A percentile compares a stretch with the other conserved stretches of the same genome.
Conservation (phyloP, 53 echinoderm and acorn worm species). For the Arbacia lixula region DNA sequence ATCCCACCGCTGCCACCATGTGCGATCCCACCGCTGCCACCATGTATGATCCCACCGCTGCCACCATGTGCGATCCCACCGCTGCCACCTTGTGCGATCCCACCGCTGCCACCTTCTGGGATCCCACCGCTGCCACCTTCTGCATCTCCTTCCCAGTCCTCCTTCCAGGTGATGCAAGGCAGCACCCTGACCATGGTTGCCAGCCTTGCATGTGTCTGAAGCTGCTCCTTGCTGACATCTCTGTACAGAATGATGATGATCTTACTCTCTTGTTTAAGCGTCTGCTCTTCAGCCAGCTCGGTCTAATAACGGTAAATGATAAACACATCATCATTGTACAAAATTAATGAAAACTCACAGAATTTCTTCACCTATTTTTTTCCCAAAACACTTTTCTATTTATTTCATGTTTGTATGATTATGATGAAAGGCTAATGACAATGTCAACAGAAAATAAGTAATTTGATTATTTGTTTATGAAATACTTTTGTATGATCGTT, state of each 20-base stretch:
- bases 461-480: too few relatives aligned
- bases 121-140: not conserved
- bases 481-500: too few relatives aligned
- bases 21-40: not conserved
- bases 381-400: too few relatives aligned
- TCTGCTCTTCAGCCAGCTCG: slow-evolving; percentile 49
- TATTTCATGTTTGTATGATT: not conserved
- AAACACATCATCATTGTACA: not conserved
- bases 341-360: not conserved
- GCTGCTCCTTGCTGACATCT: slow-evolving; percentile 1
- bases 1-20: not conserved
- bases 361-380: too few relatives aligned
- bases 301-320: too few relatives aligned
- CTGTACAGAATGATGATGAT: slow-evolving; percentile 41
- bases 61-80: not conserved
- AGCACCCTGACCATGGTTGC: slow-evolving; percentile 15
- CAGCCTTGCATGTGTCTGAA: not conserved
- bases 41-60: not conserved
- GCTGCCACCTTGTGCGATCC: not conserved
- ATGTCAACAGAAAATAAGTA: too few relatives aligned
- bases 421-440: too few relatives aligned
- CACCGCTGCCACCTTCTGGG: not conserved
- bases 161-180: slow-evolving; percentile 40
- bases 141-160: not conserved
- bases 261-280: slow-evolving; percentile 6